Conservation (phyloP, 2,888 invertebrate genomes). For the Zhuqinia jingwanae region DNA sequence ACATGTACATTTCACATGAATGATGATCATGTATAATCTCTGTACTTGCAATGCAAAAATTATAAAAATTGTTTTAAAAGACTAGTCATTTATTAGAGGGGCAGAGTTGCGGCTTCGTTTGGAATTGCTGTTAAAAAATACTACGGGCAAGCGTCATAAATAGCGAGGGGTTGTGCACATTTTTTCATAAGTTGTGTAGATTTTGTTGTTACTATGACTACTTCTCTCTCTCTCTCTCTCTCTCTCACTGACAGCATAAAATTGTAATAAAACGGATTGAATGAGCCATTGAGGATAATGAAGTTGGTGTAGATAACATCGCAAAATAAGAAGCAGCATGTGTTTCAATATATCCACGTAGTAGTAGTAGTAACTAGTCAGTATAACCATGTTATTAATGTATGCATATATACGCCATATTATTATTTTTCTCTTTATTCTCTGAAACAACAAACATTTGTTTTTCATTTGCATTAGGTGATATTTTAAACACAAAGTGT, state of each 20-base stretch:
- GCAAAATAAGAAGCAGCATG: constrained; percentile 53
- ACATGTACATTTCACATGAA: no score
- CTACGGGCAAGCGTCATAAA: background rate
- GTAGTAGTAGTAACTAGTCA: background rate
- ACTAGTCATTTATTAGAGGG: background rate
- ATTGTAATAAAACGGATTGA: constrained; percentile 56
- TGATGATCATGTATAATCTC: no score
- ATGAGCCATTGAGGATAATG: constrained; percentile 54
- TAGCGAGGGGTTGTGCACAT: constrained; percentile 5
- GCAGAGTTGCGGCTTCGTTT: constrained; percentile 6
- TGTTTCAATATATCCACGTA: background rate
- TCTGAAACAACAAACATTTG: constrained; percentile 26
- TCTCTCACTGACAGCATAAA: constrained; percentile 53
- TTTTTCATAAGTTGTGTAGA: constrained; percentile 10
- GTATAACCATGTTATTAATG: background rate
- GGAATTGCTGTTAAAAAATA: background rate
- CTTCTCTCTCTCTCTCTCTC: no score
- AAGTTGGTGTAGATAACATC: constrained; percentile 60
- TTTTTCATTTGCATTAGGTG: constrained; percentile 17
- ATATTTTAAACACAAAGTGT: constrained; percentile 15
- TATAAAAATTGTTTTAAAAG: constrained; percentile 1
- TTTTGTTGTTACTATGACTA: constrained; percentile 10
- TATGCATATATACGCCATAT: background rate
- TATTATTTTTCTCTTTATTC: background rate
- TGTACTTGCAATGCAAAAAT: no score